phyloP scores from a whole-genome alignment of 2,113 vertebrate species.

The Pampusana beccarii region DNA sequence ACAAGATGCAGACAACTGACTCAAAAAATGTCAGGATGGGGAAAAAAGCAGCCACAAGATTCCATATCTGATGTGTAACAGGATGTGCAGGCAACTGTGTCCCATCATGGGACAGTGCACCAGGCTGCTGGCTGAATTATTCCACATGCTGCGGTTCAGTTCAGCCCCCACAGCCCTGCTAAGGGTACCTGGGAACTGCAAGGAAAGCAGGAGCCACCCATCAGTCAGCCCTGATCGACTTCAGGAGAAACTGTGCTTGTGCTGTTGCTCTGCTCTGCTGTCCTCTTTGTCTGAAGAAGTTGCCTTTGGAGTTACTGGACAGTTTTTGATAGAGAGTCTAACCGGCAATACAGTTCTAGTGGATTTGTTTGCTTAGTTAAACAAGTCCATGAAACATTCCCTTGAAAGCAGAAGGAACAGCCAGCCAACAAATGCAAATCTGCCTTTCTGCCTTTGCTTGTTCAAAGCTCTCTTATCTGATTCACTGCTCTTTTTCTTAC shows the following conservation, averaged over 20 bases:
- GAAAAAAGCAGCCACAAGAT: rapidly evolving
- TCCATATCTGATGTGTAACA: not conserved
- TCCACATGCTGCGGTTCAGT: not conserved
- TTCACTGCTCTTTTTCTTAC: not conserved
- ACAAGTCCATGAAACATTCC: no score
- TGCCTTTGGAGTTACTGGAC: not conserved
- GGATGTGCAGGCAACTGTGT: not conserved
- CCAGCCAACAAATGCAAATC: not conserved
- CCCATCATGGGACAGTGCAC: not conserved
- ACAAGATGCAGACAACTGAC: not conserved
- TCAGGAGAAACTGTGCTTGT: not conserved
- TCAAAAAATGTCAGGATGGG: not conserved
- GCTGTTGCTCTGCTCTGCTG: not conserved
- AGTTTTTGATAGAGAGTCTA: not conserved
- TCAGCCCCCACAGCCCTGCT: not conserved
- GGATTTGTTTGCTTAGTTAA: not conserved
- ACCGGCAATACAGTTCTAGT: not conserved
- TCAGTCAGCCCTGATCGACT: not conserved
- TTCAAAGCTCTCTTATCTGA: not conserved
- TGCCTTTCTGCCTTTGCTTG: not conserved
- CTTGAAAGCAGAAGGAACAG: not conserved
- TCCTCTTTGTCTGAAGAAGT: not conserved
- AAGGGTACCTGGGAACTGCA: not conserved
- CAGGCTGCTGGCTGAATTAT: not conserved
- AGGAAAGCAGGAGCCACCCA: not conserved